phyloP scores from a whole-genome alignment of 2,113 vertebrate genomes.

The Eurypyga helias region DNA sequence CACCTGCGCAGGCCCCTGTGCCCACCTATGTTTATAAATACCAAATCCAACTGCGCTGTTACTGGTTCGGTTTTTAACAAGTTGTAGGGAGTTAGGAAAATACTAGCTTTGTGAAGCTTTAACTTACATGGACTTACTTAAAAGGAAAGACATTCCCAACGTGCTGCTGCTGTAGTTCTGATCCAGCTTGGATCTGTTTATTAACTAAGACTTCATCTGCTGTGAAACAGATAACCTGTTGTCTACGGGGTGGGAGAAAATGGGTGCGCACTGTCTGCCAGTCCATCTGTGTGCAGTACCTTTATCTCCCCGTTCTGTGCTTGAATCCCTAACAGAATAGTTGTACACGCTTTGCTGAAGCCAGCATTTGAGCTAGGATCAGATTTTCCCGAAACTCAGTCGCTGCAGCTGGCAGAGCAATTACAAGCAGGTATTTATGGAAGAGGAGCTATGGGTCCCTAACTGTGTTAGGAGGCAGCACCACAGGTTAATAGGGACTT shows the following conservation, averaged over 20 bases:
- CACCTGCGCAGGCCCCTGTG: background rate
- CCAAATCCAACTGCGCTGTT: background rate
- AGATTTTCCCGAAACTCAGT: background rate
- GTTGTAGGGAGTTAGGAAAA: background rate
- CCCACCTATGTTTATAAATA: fast-evolving
- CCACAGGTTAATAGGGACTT: background rate
- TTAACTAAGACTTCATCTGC: background rate
- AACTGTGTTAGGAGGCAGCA: background rate
- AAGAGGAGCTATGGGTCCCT: background rate
- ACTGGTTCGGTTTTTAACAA: background rate
- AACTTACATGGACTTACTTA: fast-evolving
- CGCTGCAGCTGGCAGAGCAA: background rate
- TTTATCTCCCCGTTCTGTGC: background rate
- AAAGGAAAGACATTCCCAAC: background rate
- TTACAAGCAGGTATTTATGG: background rate
- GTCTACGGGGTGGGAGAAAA: too few relatives aligned
- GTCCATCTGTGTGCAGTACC: background rate
- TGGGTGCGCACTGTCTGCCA: background rate
- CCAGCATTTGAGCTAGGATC: background rate
- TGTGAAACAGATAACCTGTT: too few relatives aligned
- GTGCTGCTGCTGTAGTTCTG: background rate
- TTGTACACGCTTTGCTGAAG: background rate
- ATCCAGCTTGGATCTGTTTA: background rate
- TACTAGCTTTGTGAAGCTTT: background rate
- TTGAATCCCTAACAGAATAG: background rate